Evolutionary conservation across 2,888 invertebrate species (phyloP), one percentile per base, ranked within the genome.

Genomic region (Sphaerophoria rueppellii): DNA sequence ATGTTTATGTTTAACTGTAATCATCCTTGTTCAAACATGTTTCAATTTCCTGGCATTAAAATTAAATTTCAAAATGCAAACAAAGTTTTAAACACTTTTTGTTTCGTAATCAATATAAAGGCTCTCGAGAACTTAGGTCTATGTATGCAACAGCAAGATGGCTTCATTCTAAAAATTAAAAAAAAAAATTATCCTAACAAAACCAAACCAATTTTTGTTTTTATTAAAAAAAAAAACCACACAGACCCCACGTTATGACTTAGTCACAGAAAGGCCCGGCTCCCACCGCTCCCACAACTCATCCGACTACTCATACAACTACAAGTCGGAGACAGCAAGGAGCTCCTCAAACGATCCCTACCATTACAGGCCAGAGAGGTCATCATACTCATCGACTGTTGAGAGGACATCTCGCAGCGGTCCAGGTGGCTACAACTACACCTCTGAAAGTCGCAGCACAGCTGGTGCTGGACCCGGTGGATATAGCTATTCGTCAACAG

Each of bases 171-270:
- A 37, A 48, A 52, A 24, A 60, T 50, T 58, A 37, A 46, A 60
- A 65, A 73, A 71, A 76, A 48, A 11, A 32, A 72, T 72, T 65
- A 43, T 9, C 43, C 6, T 46, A 55, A 60, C 11, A 58, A 76
- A 57, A 54, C 88, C 88, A 67, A 81, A 40, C 40, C 48, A 75
- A 71, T 60, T 71, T 63, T 57, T 46, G 48, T 65, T 63, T 57
- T 58, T 52, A 11, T 12, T 40, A 40, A 40, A 43, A 43, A 73
- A 73, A 58, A 48, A 63, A 61, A 94, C 24, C 24, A 24, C 94
- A 93, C 94, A 97, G 97, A 96, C 95, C 93, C 96, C 97, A 90
- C 95, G 97, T 92, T 95, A 96, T 94, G 96, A 96, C 94, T 95
- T 96, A 93, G 95, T 96, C 92, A 95, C 95, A 92, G 96, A 96